Conservation (phyloP, 2,888 invertebrate genomes). For the Tribolium freemani region DNA sequence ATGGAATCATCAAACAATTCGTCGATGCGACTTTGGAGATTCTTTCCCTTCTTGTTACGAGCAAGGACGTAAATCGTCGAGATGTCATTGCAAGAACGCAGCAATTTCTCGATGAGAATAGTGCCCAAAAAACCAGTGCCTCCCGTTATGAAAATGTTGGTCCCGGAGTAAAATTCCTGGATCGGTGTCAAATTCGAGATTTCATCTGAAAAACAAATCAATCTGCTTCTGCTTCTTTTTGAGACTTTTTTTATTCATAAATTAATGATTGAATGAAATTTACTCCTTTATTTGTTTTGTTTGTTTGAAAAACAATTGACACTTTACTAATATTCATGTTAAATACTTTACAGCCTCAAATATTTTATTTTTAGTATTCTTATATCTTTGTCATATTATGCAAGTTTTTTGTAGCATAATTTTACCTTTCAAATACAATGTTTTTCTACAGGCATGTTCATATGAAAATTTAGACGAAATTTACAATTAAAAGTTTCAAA, state of each 20-base stretch:
- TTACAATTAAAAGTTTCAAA: too few species aligned
- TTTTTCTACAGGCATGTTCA: too few species aligned
- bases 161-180: conserved; percentile 62
- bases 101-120: conserved; percentile 73
- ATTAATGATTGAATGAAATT: not conserved
- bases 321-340: too few species aligned
- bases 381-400: too few species aligned
- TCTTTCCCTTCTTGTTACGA: conserved; percentile 74
- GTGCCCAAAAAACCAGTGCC: conserved; percentile 73
- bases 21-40: conserved; percentile 75
- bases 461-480: too few species aligned
- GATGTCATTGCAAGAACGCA: conserved; percentile 72
- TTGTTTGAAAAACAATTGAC: too few species aligned
- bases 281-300: too few species aligned
- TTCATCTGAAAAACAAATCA: conserved; percentile 5
- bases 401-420: too few species aligned
- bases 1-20: conserved; percentile 79
- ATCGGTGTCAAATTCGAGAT: conserved; percentile 52
- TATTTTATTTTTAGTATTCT: too few species aligned
- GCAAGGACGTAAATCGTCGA: conserved; percentile 72
- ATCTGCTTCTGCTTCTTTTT: not conserved
- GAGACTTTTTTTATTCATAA: not conserved
- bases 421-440: too few species aligned
- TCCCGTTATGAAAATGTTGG: conserved; percentile 65
- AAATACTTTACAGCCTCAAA: too few species aligned